Percentiles rank a stretch among this genome's conserved stretches.
phyloP scores from a whole-genome alignment of 2,888 invertebrate genomes.

The Cheilosia impressa region DNA sequence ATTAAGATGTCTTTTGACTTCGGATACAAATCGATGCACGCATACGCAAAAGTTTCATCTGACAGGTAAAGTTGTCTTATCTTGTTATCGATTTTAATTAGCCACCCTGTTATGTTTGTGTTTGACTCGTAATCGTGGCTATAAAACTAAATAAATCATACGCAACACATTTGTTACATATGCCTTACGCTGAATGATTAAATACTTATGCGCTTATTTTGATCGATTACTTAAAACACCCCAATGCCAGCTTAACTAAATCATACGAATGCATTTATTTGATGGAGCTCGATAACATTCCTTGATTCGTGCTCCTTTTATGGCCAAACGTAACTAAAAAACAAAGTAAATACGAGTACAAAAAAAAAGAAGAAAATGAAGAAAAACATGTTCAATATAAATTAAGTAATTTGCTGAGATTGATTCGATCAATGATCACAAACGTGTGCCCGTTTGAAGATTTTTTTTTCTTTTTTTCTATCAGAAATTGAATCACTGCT shows the following conservation, averaged over 20 bases:
- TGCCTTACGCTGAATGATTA: background rate
- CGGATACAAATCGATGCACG: too few species aligned
- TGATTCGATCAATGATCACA: background rate
- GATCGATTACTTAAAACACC: slow-evolving; percentile 30
- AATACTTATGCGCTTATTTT: slow-evolving; percentile 4
- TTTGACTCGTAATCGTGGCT: too few species aligned
- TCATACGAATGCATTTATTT: slow-evolving; percentile 14
- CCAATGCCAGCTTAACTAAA: slow-evolving; percentile 2
- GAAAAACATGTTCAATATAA: slow-evolving; percentile 24
- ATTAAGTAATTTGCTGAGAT: slow-evolving; percentile 30
- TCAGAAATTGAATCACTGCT: too few species aligned
- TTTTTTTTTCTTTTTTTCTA: background rate
- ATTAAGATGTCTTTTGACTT: too few species aligned
- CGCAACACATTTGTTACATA: background rate
- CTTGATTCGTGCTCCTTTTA: background rate
- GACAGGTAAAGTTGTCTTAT: too few species aligned
- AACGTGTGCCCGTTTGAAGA: slow-evolving; percentile 1
- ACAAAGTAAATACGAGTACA: too few species aligned
- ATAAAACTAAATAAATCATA: background rate
- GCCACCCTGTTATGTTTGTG: too few species aligned
- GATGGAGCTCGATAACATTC: slow-evolving; percentile 31
- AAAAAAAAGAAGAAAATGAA: background rate
- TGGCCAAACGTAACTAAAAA: too few species aligned
- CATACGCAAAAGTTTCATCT: too few species aligned
- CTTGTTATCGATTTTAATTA: too few species aligned